Evolutionary conservation across 53 echinoderm and acorn worm species (phyloP).

Genomic region (Temnopleurus reevesii): DNA sequence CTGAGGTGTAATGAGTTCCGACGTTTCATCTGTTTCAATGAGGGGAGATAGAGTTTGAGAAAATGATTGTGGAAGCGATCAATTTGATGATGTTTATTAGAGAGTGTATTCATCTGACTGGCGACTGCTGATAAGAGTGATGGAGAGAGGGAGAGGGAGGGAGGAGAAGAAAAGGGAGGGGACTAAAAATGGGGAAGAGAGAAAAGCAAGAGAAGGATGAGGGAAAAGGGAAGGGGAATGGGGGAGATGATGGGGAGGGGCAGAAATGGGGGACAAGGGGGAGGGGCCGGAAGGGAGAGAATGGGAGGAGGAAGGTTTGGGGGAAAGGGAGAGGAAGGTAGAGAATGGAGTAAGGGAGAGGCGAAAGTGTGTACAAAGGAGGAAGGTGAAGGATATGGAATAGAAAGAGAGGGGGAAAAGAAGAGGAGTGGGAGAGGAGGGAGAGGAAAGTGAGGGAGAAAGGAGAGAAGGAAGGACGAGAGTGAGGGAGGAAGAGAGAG

Average conservation of each 20-base stretch:
- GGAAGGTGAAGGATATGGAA: neutral
- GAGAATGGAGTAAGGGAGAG: too few relatives aligned
- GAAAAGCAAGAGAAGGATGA: neutral
- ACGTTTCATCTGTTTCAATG: constrained; percentile 22
- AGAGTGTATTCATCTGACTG: constrained; percentile 15
- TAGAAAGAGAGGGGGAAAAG: neutral
- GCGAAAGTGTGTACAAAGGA: too few relatives aligned
- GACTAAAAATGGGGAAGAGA: neutral
- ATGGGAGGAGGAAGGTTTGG: neutral
- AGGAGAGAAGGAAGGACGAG: neutral
- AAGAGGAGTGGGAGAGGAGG: neutral
- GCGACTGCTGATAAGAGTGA: constrained; percentile 45
- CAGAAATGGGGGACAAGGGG: neutral
- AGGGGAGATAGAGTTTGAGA: neutral
- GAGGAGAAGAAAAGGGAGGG: neutral
- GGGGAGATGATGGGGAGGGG: neutral
- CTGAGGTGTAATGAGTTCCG: constrained; percentile 25
- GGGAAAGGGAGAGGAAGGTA: neutral
- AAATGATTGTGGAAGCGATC: constrained; percentile 22
- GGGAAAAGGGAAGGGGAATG: neutral
- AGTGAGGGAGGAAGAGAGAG: neutral
- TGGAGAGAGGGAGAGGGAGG: neutral
- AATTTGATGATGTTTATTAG: constrained; percentile 50
- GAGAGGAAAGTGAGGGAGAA: neutral
- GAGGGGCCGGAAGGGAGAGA: neutral